Evolutionary conservation across 2,113 vertebrate genomes (phyloP), one percentile per base, ranked within the genome.

Genomic region (Malurus melanocephalus): DNA sequence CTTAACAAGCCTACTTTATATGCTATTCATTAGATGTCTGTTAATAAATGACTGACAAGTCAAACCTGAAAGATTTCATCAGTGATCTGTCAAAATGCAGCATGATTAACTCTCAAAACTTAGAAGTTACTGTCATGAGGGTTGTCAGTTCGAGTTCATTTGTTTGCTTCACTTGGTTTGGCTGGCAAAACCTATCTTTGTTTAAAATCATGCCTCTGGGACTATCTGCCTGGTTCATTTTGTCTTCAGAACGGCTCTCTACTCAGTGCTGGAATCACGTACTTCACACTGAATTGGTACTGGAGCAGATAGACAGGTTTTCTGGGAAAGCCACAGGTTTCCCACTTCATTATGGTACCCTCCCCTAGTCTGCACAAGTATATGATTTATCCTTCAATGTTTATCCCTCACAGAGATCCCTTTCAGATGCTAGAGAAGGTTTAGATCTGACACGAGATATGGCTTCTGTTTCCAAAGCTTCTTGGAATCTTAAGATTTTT

Each of bases 31-130:
- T 92, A 92, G 26, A 81, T 73, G 28, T 73, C 71, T 80, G 45
- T 33, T 92, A 85, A 89, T 82, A 94, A 96, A 89, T 80, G 75
- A 93, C 51, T 87, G 84, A 82, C 91, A 80, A 92, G 64, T 16
- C 65, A 85, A 81, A 86, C 84, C 53, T 69, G 82, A 93, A 88
- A 43, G 42, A 69, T 79, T 94, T 93, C 90, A 64, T 65, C 59
- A 87, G 49, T 53, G 21, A 72, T 95, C 67, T 92, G 66, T 71
- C 72, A 88, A 87, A 80, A 85, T 59, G 82, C 64, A 75, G 43
- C 76, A 79, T 48, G 65, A 94, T 89, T 87, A 91, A 87, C 45
- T 77, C 85, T 91, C 56, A 77, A 80, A 87, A 80, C 53, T 66
- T 80, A 56, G 52, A 78, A 81, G 67, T 64, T 71, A 73, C 79